These are phyloP conservation scores for Microtus richardsoni DNA, from an alignment of 2,113 vertebrate genomes.

Conservation along the genomic window DNA sequence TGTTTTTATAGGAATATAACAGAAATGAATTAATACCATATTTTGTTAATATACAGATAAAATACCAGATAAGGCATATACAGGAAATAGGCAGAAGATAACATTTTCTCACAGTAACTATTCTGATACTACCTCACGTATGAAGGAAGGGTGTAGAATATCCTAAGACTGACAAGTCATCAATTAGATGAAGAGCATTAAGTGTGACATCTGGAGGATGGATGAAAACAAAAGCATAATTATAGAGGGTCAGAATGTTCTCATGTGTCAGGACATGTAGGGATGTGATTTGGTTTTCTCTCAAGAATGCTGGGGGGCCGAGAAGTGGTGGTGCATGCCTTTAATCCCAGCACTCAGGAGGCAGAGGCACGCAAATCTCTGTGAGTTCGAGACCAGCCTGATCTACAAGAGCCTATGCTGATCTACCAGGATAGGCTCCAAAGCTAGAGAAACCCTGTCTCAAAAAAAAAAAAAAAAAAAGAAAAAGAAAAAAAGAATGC, in stretches of 20 bases:
- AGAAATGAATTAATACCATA: background rate
- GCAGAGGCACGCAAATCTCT: no score
- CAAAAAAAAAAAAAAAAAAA: no score
- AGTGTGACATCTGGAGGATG: background rate
- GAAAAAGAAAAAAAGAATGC: no score
- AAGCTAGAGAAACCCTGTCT: no score
- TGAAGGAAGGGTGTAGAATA: background rate
- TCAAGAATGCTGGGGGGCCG: no score
- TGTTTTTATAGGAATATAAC: background rate
- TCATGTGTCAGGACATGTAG: background rate
- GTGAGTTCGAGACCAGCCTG: no score
- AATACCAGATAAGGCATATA: background rate
- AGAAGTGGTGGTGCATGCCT: no score
- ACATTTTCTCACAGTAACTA: background rate
- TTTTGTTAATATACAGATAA: background rate
- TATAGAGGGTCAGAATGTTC: background rate
- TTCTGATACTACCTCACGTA: background rate
- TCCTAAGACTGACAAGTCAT: background rate
- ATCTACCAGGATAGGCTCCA: no score
- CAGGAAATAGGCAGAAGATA: background rate
- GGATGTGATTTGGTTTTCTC: constrained; percentile 31
- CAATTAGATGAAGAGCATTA: background rate
- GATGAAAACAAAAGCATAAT: background rate
- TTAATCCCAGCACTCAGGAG: no score
- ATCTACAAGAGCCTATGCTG: no score